Conservation (phyloP, 1,140 invertebrate genomes). For the Zelostemma sp. region DNA sequence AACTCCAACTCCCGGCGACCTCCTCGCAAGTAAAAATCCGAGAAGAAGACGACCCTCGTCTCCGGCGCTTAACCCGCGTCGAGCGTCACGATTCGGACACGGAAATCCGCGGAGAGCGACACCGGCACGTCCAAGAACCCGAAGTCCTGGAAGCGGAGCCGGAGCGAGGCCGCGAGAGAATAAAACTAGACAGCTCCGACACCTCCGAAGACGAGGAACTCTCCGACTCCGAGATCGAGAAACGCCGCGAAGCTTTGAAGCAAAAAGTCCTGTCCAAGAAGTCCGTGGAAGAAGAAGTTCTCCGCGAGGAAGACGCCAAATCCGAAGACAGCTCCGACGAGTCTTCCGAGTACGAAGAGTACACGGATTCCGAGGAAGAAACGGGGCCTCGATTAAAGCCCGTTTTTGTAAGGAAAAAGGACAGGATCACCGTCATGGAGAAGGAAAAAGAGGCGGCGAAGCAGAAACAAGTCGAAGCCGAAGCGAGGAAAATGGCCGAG, state of each 20-base stretch:
- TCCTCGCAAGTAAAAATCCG: conserved; percentile 43
- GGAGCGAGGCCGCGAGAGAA: conserved; percentile 53
- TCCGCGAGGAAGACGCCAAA: conserved; percentile 80
- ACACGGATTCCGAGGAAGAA: conserved; percentile 91
- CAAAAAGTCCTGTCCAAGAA: conserved; percentile 79
- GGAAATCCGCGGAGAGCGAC: conserved; percentile 70
- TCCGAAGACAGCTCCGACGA: conserved; percentile 84
- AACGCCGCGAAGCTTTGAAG: conserved; percentile 78
- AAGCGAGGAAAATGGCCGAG: conserved; percentile 75
- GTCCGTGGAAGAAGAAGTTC: conserved; percentile 74
- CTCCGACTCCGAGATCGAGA: conserved; percentile 87
- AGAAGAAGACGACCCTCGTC: conserved; percentile 82
- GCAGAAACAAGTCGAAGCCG: conserved; percentile 80
- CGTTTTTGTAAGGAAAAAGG: conserved; percentile 95
- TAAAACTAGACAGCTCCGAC: conserved; percentile 68
- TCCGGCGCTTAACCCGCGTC: conserved; percentile 74
- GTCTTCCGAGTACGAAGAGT: conserved; percentile 86
- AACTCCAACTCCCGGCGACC: conserved; percentile 29
- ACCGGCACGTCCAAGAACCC: conserved; percentile 77
- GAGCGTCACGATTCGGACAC: conserved; percentile 75
- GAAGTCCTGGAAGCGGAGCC: conserved; percentile 78
- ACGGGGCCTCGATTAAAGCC: conserved; percentile 93
- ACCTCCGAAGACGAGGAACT: conserved; percentile 79
- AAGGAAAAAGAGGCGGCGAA: conserved; percentile 89
- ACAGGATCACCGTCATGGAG: conserved; percentile 95